Evolutionary conservation across 2,888 invertebrate genomes (phyloP).

Genomic region (Oscheius onirici): DNA sequence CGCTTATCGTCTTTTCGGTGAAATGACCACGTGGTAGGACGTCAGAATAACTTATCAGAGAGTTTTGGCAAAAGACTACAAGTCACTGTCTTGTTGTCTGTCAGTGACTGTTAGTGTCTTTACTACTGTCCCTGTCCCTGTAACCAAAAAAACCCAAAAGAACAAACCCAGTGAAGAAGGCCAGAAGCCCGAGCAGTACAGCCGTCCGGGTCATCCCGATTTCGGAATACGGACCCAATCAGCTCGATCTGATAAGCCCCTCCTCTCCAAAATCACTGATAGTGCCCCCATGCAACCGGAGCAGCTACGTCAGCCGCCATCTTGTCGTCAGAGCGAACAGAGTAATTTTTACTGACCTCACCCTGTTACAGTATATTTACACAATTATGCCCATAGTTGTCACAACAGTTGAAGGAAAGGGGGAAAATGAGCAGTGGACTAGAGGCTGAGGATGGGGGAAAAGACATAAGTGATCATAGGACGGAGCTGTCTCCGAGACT

Average conservation of each 20-base stretch:
- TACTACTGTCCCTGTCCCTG: neutral
- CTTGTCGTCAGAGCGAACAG: neutral
- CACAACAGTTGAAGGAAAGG: neutral
- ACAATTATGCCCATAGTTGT: neutral
- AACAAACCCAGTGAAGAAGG: constrained; percentile 17
- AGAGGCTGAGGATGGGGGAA: neutral
- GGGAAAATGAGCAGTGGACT: neutral
- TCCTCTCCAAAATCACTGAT: too few species aligned
- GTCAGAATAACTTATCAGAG: too few species aligned
- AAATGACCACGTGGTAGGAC: too few species aligned
- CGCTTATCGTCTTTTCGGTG: too few species aligned
- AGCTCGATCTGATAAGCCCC: too few species aligned
- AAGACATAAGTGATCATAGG: neutral
- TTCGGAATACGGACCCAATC: too few species aligned
- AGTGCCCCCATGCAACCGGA: neutral
- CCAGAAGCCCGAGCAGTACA: constrained; percentile 12
- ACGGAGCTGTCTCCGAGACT: constrained; percentile 22
- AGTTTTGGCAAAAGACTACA: neutral
- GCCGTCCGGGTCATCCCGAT: constrained; percentile 22
- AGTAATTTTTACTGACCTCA: neutral
- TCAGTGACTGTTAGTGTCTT: neutral
- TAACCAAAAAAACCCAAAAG: neutral
- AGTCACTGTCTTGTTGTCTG: neutral
- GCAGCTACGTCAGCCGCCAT: neutral
- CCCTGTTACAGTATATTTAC: neutral